Base-by-base conservation (phyloP, 2,888 invertebrate genomes). In the Gibbula magus region DNA sequence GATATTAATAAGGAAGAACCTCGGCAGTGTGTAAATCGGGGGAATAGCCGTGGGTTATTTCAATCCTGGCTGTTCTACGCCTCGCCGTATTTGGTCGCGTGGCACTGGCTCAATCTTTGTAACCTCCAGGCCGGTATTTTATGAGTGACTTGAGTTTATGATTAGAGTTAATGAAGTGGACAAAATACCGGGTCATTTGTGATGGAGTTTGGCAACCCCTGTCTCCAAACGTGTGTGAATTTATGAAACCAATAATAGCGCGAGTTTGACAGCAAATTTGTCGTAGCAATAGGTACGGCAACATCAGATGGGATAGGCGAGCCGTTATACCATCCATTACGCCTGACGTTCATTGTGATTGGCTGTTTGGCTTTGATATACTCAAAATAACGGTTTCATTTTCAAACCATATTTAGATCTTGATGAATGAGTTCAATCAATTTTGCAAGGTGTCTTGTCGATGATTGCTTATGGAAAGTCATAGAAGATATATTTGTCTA, bases 131-230 rank as follows among this genome's bases (percentile, higher is more conserved):
- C 13, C 61, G 13, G 61, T 10, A 61, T 61, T 61, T 61, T 61
- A 61, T 61, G 61, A 61, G 29, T 61, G 61, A 29, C 61, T 61
- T 29, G 61, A 16, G 29, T 61, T 61, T 61, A 61, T 61, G 61
- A 61, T 61, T 29, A 29, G 61, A 29, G 25, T 29, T 61, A 61
- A 61, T 61, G 61, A 61, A 61, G 61, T 29, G 61, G 29, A 29
- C 29, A 61, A 61, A 61, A 61, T 61, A 29, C 29, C 29, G n/a
- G 61, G 61, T 61, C 61, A 61, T 61, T 61, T 18, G 61, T 61
- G 61, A 61, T 61, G 25, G 29, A 61, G 61, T 61, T 29, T 25
- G 25, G 25, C 61, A 61, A 13, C 29, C 18, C 61, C 25, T 25
- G 29, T 25, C 61, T 61, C 29, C 18, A 18, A 18, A 25, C 61